Conservation (phyloP, 2,888 invertebrate species). For the Lucinisca nassula region DNA sequence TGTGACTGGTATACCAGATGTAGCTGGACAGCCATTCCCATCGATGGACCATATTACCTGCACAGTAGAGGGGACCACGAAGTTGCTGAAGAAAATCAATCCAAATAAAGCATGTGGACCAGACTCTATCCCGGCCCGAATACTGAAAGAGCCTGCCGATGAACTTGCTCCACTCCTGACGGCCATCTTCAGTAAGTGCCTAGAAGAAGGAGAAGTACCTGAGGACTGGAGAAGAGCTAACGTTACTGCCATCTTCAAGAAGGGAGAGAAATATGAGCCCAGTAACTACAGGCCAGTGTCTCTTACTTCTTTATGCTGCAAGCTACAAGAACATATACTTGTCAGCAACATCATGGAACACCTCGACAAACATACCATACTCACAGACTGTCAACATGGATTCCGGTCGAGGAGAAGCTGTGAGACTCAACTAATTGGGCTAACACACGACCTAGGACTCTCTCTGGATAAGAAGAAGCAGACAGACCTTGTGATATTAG, state of each 20-base stretch:
- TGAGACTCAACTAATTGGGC: background rate
- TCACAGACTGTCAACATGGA: slow-evolving; percentile 19
- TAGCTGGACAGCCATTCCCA: background rate
- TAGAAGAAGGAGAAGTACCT: background rate
- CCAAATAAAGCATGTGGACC: background rate
- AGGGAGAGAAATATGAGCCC: background rate
- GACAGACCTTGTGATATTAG: background rate
- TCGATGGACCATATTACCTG: background rate
- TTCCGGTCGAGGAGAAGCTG: background rate
- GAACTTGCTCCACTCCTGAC: background rate
- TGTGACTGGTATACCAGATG: background rate
- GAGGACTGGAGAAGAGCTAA: background rate
- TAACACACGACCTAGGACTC: background rate
- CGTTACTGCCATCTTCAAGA: background rate
- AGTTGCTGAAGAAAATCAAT: background rate
- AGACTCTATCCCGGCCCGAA: background rate
- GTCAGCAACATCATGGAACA: background rate
- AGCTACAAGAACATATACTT: background rate
- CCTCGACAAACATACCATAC: background rate
- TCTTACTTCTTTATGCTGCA: background rate
- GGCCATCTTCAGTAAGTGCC: background rate
- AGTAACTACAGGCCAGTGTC: background rate
- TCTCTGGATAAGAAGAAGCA: background rate
- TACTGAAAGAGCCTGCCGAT: background rate
- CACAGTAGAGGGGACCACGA: background rate